Percentiles rank a stretch among this genome's conserved stretches.
Conservation (phyloP, 2,888 invertebrate genomes). For the Drosophila trichaetosa region DNA sequence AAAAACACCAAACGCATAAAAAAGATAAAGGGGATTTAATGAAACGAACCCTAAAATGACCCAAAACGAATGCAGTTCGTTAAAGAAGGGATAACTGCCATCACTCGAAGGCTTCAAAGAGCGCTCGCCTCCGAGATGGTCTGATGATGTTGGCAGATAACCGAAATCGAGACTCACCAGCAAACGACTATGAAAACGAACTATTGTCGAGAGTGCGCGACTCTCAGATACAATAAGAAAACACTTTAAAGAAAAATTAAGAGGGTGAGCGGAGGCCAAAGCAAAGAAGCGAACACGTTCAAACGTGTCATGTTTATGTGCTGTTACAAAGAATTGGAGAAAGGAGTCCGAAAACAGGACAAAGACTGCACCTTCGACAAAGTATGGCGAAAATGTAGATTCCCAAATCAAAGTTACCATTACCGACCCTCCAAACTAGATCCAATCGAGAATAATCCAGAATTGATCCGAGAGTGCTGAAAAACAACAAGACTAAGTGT, state of each 20-base stretch:
- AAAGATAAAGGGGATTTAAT: constrained; percentile 66
- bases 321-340: constrained; percentile 7
- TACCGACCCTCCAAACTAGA: not conserved
- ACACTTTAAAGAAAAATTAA: constrained; percentile 14
- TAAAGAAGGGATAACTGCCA: constrained; percentile 56
- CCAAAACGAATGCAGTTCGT: constrained; percentile 66
- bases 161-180: constrained; percentile 22
- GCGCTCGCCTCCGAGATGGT: constrained; percentile 38
- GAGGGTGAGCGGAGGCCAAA: constrained; percentile 4
- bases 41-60: constrained; percentile 74
- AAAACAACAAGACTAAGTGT: not conserved
- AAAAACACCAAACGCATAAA: constrained; percentile 55
- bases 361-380: not conserved
- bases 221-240: constrained; percentile 13
- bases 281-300: constrained; percentile 20
- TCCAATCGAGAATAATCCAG: not conserved
- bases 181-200: constrained; percentile 15
- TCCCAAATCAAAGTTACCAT: not conserved
- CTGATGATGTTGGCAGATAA: constrained; percentile 59
- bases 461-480: not conserved
- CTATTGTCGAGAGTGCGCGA: constrained; percentile 16
- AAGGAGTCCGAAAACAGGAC: not conserved
- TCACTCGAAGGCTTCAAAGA: constrained; percentile 47
- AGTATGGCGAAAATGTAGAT: not conserved
- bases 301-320: constrained; percentile 24